Base-by-base conservation (phyloP, 1,140 invertebrate species). In the Scylla paramamosain region DNA sequence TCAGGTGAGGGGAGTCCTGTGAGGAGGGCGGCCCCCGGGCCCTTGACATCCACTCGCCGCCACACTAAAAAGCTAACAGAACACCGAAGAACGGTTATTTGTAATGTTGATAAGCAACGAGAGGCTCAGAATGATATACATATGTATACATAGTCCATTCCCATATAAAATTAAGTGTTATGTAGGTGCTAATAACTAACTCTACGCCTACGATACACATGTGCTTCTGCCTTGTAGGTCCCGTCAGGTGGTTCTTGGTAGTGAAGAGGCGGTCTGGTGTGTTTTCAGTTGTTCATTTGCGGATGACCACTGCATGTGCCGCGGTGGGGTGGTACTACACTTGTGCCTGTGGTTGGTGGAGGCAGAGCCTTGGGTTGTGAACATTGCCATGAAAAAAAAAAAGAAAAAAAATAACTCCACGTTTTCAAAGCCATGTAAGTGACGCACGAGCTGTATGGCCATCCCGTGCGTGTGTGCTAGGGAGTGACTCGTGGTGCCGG, bases 1-100 rank as follows among this genome's bases (percentile, higher is more conserved):
- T 95, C 94, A 95, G 94, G 94, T 95, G 94, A 95, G 94, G 94
- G 77, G 46, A n/a, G 32, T 45, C 92, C 29, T n/a, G n/a, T 29
- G 32, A 48, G 83, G 77, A 46, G 31, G 59, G 67, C 29, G 91
- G 67, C 10, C 59, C 28, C 39, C 32, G 31, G 67, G 67, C 39
- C 32, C 20, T 45, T 59, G 48, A 91, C 20, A 25, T 14, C 28
- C 14, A 28, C 39, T 90, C 16, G 48, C 32, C 48, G 39, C 86
- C 46, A 32, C 16, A 28, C n/a, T 25, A 12, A 29, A 16, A 10
- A 16, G 10, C 88, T 28, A 90, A 90, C 29, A 46, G 25, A 90
- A 48, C 25, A 90, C 88, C 48, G 88, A 77, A n/a, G 67, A n/a
- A 25, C 25, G 6, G 6, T 25, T 77, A 77, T 7, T 77, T 25